Evolutionary conservation across 2,888 invertebrate genomes (phyloP).

Genomic region (Eucera pruinosa): DNA sequence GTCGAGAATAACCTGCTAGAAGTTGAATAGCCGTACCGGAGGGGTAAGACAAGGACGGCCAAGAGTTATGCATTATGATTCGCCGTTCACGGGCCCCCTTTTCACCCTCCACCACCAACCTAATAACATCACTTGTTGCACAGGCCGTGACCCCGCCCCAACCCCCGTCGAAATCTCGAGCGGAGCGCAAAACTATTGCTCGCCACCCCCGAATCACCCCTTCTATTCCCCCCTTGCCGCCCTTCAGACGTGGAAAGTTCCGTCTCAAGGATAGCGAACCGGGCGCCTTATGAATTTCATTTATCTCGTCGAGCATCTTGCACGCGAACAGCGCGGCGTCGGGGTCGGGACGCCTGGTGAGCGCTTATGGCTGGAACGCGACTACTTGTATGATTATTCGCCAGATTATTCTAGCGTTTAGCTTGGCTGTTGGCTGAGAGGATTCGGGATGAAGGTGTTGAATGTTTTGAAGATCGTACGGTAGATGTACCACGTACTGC

Average conservation of each 20-base stretch:
- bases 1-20: constrained; percentile 45
- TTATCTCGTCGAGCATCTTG: constrained; percentile 64
- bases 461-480: too few relatives aligned
- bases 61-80: constrained; percentile 84
- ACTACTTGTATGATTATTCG: constrained; percentile 1
- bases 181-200: constrained; percentile 69
- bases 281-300: constrained; percentile 72
- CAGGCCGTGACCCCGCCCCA: constrained; percentile 59
- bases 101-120: constrained; percentile 69
- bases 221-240: background rate
- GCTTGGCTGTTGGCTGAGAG: too few relatives aligned
- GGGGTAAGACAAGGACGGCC: constrained; percentile 78
- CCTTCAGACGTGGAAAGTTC: constrained; percentile 59
- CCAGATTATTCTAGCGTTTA: too few relatives aligned
- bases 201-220: constrained; percentile 33
- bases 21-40: constrained; percentile 61
- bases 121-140: constrained; percentile 84
- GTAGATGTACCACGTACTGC: too few relatives aligned
- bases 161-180: constrained; percentile 34
- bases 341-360: background rate
- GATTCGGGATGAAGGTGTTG: too few relatives aligned
- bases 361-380: background rate
- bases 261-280: constrained; percentile 63
- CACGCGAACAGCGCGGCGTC: constrained; percentile 41
- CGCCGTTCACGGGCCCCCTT: constrained; percentile 65